Evolutionary conservation across 2,888 invertebrate genomes (phyloP).

Genomic region (Amorpha juglandis): DNA sequence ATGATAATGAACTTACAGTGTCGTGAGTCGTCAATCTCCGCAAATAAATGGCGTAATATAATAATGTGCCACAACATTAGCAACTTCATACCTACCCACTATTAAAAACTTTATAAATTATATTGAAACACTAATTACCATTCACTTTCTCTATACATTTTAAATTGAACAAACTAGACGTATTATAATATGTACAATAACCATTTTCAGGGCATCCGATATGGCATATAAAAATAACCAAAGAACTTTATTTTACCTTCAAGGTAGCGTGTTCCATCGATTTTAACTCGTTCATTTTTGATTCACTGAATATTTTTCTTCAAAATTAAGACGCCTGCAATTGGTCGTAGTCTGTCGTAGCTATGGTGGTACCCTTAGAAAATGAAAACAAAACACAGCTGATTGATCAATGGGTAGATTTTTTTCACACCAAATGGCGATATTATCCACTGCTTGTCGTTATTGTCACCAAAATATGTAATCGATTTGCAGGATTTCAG

Average conservation of each 20-base stretch:
- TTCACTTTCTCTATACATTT: no score
- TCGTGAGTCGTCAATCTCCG: constrained; percentile 1
- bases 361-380: constrained; percentile 38
- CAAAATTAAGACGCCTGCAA: background rate
- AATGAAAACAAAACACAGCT: constrained; percentile 83
- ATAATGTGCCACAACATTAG: background rate
- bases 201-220: constrained; percentile 34
- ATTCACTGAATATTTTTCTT: constrained; percentile 25
- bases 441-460: background rate
- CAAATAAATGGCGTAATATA: constrained; percentile 21
- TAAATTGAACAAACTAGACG: no score
- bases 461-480: background rate
- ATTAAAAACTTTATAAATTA: background rate
- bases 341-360: background rate
- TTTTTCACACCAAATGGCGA: constrained; percentile 24
- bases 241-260: constrained; percentile 86
- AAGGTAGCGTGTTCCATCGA: constrained; percentile 97
- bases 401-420: constrained; percentile 51
- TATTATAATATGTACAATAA: constrained; percentile 3
- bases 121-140: background rate
- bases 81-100: constrained; percentile 2
- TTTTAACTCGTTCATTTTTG: constrained; percentile 94
- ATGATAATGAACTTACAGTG: background rate
- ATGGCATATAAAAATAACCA: constrained; percentile 23
- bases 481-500: background rate